Base-by-base conservation (phyloP, 2,797 vertebrate species). In the Iguana delicatissima region DNA sequence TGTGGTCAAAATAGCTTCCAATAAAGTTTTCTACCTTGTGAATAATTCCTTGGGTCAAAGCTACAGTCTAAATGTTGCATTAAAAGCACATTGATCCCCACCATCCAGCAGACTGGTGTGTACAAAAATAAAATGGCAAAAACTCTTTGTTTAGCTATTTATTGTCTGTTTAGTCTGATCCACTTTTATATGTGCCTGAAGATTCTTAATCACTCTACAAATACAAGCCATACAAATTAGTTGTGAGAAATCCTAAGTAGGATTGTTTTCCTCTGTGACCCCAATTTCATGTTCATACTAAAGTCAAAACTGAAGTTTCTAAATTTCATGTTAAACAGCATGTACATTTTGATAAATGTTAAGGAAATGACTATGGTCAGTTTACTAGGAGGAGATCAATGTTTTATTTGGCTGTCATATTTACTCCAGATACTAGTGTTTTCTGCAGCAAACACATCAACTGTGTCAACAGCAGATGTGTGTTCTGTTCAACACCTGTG, bases 11-110 rank as follows among this genome's bases (percentile, higher is more conserved):
- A 57, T 38, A 84, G 73, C 38, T 84, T 95, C 79, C 55, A 82
- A 79, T 32, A 55, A 90, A 42, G 29, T 32, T 73, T 38, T n/a
- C 57, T 46, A 24, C 32, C 73, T n/a, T 42, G 22, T 18, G 42
- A 26, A 52, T n/a, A 69, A 76, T 76, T 50, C 38, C 50, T 46
- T 18, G 32, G 69, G 73, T 67, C 32, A 84, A 22, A 84, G 64
- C 8, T 86, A 2, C n/a, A 20, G n/a, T 16, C 72, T 94, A 94
- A 94, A 92, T 91, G 89, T n/a, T 52, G 85, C 83, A 87, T 80
- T 86, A 91, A 24, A 55, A 90, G 29, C 42, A 90, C 95, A 95
- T 94, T 87, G 87, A 95, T 95, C 92, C 92, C 91, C 76, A 93
- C 89, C 85, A 64, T 89, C 81, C 85, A 92, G 74, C 72, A 92